Evolutionary conservation across 2,113 vertebrate genomes (phyloP), one percentile per base, ranked within the genome.

Genomic region (Murina feae): DNA sequence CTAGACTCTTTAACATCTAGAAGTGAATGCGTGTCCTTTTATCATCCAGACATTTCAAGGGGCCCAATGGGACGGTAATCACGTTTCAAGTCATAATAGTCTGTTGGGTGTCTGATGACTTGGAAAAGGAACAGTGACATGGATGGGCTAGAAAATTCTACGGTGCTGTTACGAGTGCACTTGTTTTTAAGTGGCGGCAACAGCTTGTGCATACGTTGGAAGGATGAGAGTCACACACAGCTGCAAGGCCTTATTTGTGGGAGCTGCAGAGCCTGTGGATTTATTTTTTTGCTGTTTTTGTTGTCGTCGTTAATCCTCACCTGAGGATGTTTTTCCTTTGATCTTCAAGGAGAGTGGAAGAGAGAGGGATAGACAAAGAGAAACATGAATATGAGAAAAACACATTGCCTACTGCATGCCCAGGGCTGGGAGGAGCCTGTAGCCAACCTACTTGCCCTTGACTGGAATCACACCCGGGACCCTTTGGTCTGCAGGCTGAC

Each of bases 31-130:
- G 2, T 78, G 2, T 32, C 49, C 39, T 28, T 84, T 85, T 76
- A 44, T 93, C 71, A 74, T 49, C 76, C 74, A 92, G 47, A 84
- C 79, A 79, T 74, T 95, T 74, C 78, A 68, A 63, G 55, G 85
- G 76, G 16, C 42, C 72, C 16, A 66, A 60, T 47, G 49, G 47
- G 20, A 68, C 28, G 49, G 55, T 25, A 23, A 71, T 58, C 35
- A 16, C 44, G 37, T 80, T 96, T 84, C 75, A 89, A 69, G 55
- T 72, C 32, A 25, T 20, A 21, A 18, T 44, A 7, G 23, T 68
- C 23, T 55, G 85, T 95, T 90, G 66, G 58, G 44, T 25, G 10
- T 83, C 76, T 55, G 47, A 75, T 86, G 42, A 49, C 72, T 86
- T 89, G 58, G 55, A 83, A 83, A 93, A 93, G 37, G 14, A 87